Evolutionary conservation across 2,888 invertebrate genomes (phyloP).

Genomic region (Nymphalis urticae): DNA sequence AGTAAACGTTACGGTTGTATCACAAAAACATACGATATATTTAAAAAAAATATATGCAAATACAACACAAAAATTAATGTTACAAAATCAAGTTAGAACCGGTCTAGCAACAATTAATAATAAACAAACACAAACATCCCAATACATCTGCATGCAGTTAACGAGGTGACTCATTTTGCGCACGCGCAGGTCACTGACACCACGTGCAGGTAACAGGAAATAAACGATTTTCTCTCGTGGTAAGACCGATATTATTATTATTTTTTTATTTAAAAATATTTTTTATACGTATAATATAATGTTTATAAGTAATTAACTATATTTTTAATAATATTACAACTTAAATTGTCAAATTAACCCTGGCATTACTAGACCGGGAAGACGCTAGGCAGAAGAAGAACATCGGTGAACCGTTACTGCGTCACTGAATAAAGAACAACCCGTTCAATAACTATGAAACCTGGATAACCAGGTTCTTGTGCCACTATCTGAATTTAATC

Average conservation of each 20-base stretch:
- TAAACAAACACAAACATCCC: conserved; percentile 6
- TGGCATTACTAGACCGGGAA: too few species aligned
- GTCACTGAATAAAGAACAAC: too few species aligned
- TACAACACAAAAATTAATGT: background rate
- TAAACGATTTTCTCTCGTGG: background rate
- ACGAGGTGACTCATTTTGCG: conserved; percentile 11
- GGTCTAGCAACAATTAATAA: conserved; percentile 6
- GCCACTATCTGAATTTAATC: too few species aligned
- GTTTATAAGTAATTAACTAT: too few species aligned
- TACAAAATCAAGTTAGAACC: conserved; percentile 2
- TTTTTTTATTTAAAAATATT: background rate
- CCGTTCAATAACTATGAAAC: too few species aligned
- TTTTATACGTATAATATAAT: background rate
- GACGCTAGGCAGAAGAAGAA: too few species aligned
- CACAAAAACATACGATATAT: background rate
- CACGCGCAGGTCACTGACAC: conserved; percentile 18
- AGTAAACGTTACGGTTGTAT: background rate
- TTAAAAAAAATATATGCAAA: background rate
- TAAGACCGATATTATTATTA: background rate
- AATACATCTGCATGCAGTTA: conserved; percentile 10
- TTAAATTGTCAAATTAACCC: too few species aligned
- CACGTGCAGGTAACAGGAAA: conserved; percentile 8
- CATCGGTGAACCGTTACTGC: too few species aligned
- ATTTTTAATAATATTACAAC: too few species aligned
- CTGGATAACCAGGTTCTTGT: too few species aligned